Base-by-base conservation (phyloP, 2,113 vertebrate species). In the Piaya cayana region DNA sequence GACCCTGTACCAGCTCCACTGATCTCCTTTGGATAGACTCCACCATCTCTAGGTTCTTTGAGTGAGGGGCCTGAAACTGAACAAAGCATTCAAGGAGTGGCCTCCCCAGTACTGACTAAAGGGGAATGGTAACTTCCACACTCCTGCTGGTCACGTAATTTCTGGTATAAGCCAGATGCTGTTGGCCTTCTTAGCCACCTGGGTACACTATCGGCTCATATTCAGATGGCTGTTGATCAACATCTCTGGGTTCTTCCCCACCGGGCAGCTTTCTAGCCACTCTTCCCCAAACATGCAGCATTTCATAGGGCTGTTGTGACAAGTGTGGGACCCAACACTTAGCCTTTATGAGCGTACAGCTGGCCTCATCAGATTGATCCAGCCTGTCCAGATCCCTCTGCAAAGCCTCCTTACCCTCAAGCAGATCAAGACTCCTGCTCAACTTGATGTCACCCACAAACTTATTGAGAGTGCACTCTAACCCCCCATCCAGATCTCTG, bases 281-380 rank as follows among this genome's bases (percentile, higher is more conserved):
- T 47, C 17, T 26, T 1, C 9, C 19, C 37, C 30, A 34, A 27
- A 12, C 19, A 20, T 34, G 20, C 11, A 52, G 37, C 0, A 0
- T 4, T 75, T 25, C 21, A 1, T 50, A 26, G 5, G 3, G 17
- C 6, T 72, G 29, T 3, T 63, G 34, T 53, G 60, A 55, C 13
- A 82, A 50, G 5, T 2, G 32, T 3, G 29, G 18, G 34, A 50
- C 6, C 8, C 0, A 0, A 22, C 47, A 37, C 34, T 50, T 6
- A 2, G 45, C 27, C 39, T 43, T 62, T 2, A 1, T 72, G 30
- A 91, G n/a, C 5, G 39, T 7, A 5, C 15, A 25, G 5, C 0
- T 45, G 20, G 9, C n/a, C 36, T 68, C 0, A 0, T 10, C 4
- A 13, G 53, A 69, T 3, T 1, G 1, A 59, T 49, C 25, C n/a